These are phyloP conservation scores for Nothoprocta pentlandii DNA, from an alignment of 2,113 vertebrate species.

Conservation along the genomic window DNA sequence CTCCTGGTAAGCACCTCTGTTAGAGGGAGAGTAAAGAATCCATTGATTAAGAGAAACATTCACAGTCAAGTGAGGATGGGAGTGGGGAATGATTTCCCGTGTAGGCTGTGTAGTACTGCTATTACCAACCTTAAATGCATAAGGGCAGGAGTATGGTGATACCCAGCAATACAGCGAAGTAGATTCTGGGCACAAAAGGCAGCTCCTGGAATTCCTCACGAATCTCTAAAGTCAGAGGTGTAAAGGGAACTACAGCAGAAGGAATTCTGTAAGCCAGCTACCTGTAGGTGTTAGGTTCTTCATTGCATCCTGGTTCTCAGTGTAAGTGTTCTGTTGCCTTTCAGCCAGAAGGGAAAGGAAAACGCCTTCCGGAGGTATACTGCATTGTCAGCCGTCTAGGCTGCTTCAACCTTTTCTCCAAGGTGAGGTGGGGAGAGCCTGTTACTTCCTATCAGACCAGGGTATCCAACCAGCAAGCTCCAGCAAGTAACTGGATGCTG, in stretches of 20 bases:
- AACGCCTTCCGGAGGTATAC: conserved; percentile 95
- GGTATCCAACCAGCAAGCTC: not conserved
- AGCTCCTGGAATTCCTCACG: not conserved
- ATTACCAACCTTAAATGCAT: not conserved
- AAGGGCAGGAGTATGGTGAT: not conserved
- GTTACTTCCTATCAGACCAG: not conserved
- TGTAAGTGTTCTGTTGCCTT: conserved; percentile 53
- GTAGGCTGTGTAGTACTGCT: not conserved
- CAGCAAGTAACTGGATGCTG: not conserved
- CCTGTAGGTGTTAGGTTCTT: not conserved
- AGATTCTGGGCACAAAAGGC: not conserved
- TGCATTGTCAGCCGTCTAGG: conserved; percentile 96
- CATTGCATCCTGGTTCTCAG: not conserved
- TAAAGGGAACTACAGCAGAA: not conserved
- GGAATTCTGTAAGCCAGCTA: not conserved
- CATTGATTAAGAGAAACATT: not conserved
- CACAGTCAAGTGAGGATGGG: accelerated
- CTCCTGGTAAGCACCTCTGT: conserved; percentile 89
- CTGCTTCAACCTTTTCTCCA: conserved; percentile 98
- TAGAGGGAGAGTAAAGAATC: not conserved
- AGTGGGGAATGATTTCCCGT: not conserved
- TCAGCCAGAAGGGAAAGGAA: conserved; percentile 91
- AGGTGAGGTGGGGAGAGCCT: conserved; percentile 82
- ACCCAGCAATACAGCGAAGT: not conserved
- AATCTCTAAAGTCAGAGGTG: not conserved